Conservation (phyloP, 1,140 invertebrate genomes). For the Temnothorax longispinosus region DNA sequence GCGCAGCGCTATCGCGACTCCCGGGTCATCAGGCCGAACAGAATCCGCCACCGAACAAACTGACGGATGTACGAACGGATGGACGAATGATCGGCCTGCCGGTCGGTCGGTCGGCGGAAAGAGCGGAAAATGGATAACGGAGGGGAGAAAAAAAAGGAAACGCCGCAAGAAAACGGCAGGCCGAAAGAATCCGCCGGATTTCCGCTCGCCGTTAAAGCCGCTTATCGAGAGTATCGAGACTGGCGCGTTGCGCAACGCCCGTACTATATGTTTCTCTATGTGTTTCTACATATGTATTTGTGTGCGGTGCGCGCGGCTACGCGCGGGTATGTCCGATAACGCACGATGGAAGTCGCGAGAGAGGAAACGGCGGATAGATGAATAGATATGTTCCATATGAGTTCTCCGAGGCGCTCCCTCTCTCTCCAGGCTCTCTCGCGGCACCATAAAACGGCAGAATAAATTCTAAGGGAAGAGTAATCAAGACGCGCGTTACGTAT, state of each 20-base stretch:
- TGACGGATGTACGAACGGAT: conserved; percentile 6
- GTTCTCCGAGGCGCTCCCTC: neutral
- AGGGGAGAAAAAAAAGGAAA: neutral
- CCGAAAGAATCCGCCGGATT: conserved; percentile 82
- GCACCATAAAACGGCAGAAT: neutral
- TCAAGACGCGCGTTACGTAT: neutral
- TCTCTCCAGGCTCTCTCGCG: neutral
- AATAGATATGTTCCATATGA: conserved; percentile 27
- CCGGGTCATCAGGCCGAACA: conserved; percentile 52
- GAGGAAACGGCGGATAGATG: conserved; percentile 49
- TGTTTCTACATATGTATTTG: conserved; percentile 12
- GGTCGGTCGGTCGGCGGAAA: conserved; percentile 15
- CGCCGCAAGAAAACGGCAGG: conserved; percentile 74
- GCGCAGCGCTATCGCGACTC: conserved; percentile 17
- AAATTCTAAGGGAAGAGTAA: conserved; percentile 17
- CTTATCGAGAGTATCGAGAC: conserved; percentile 80
- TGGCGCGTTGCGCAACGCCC: conserved; percentile 79
- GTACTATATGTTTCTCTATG: conserved; percentile 13
- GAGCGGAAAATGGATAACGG: conserved; percentile 51
- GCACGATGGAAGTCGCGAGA: conserved; percentile 53
- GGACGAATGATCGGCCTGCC: neutral
- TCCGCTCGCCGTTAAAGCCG: conserved; percentile 77
- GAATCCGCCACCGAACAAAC: conserved; percentile 27
- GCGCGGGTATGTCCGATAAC: conserved; percentile 62
- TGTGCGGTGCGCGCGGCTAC: neutral